Base-by-base conservation (phyloP, 2,113 vertebrate genomes). In the Oceanodroma tethys region DNA sequence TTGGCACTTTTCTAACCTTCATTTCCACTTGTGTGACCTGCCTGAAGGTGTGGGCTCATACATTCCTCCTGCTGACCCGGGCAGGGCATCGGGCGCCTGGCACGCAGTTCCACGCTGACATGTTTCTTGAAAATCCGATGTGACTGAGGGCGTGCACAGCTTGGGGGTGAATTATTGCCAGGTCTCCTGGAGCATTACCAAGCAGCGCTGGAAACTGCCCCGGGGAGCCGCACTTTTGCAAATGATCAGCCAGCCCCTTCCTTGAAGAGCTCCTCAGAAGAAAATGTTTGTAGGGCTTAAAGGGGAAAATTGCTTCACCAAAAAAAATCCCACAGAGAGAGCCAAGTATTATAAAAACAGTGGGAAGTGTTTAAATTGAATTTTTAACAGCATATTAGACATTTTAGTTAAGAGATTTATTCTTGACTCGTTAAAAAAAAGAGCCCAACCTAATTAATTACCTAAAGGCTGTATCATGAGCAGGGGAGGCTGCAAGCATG, bases 81-180 rank as follows among this genome's bases (percentile, higher is more conserved):
- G 56, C 52, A 91, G 71, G 45, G 27, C 32, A 53, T 6, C 0
- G 0, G 18, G 43, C 0, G 0, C 75, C 27, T 45, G 72, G 52
- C 0, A 0, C 1, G 1, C 0, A 0, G 43, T 42, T 79, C 68
- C 52, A 25, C 1, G 2, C 62, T 65, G 58, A 76, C 3, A 1
- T 3, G 66, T 29, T 36, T 68, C 86, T 72, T 71, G 80, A 84
- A 84, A 86, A 84, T 58, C 50, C 1, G 0, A 0, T 48, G 94
- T 83, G 88, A 68, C 53, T 12, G 67, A 59, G 65, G 74, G 17
- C 42, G 25, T 0, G 6, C 90, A 32, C 7, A 30, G 66, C 72
- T 68, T 13, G 9, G 79, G 59, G 53, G 12, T 40, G 70, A 90
- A 56, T 75, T 53, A 72, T 40, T 93, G 78, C 65, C 90, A 75